Percentiles rank a stretch among this genome's conserved stretches.
phyloP scores from a whole-genome alignment of 2,113 vertebrate species.

The Cisticola juncidis region DNA sequence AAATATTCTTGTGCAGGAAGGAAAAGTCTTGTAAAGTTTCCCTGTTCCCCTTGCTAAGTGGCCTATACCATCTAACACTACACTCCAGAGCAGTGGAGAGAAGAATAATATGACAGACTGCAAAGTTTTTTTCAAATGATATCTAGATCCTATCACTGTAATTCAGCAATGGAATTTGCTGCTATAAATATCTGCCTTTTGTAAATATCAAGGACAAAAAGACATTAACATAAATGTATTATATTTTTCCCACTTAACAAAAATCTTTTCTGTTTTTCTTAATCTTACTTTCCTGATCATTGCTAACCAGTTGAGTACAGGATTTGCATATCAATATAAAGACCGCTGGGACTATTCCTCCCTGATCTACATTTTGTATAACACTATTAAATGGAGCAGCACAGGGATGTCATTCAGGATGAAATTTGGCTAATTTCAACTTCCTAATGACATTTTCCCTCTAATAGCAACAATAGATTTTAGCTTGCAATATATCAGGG shows the following conservation, averaged over 20 bases:
- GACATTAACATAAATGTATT: not conserved
- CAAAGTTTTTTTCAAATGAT: not conserved
- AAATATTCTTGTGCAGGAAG: not conserved
- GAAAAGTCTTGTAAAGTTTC: constrained; percentile 24
- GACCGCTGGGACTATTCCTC: constrained; percentile 45
- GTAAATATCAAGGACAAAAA: constrained; percentile 12
- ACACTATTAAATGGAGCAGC: not conserved
- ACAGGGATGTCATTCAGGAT: constrained; percentile 39
- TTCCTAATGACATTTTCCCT: constrained; percentile 52
- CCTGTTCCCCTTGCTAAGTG: not conserved
- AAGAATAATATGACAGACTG: not conserved
- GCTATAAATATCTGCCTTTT: not conserved
- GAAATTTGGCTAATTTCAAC: constrained; percentile 60
- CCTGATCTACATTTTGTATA: constrained; percentile 50
- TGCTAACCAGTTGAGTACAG: constrained; percentile 23
- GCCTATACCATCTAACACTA: not conserved
- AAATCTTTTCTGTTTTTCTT: constrained; percentile 33
- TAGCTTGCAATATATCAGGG: constrained; percentile 19
- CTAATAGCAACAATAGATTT: constrained; percentile 35
- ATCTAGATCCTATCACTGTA: not conserved
- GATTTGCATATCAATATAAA: constrained; percentile 67
- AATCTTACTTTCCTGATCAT: constrained; percentile 31
- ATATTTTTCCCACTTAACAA: constrained; percentile 5
- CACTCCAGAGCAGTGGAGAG: not conserved
- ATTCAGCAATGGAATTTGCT: not conserved